Conservation (phyloP, 2,888 invertebrate species). For the Oscheius myriophilus region DNA sequence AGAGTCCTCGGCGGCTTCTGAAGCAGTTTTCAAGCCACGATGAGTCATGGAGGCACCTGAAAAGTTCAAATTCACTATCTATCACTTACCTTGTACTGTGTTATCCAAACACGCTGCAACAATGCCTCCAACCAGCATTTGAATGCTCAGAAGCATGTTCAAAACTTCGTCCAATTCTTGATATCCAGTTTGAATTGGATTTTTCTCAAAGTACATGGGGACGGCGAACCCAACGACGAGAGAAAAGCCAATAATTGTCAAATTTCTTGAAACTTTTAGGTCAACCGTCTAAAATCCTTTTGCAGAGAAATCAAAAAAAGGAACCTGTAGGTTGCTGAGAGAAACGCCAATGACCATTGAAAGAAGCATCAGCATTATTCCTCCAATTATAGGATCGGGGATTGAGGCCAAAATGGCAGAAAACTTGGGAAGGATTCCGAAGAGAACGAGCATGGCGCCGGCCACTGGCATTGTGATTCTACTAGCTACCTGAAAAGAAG, state of each 20-base stretch:
- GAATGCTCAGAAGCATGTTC: slow-evolving; percentile 52
- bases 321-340: slow-evolving; percentile 60
- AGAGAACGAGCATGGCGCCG: slow-evolving; percentile 47
- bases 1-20: slow-evolving; percentile 10
- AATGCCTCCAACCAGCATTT: slow-evolving; percentile 72
- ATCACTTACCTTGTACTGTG: slow-evolving; percentile 31
- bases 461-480: slow-evolving; percentile 64
- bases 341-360: slow-evolving; percentile 65
- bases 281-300: slow-evolving; percentile 42
- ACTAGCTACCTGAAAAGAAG: slow-evolving; percentile 46
- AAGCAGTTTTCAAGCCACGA: slow-evolving; percentile 45
- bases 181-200: slow-evolving; percentile 44
- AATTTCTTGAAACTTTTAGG: slow-evolving; percentile 46
- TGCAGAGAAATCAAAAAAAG: no score
- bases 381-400: slow-evolving; percentile 64
- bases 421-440: slow-evolving; percentile 47
- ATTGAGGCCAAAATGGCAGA: slow-evolving; percentile 64
- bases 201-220: slow-evolving; percentile 52
- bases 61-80: neutral
- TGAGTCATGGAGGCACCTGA: slow-evolving; percentile 53
- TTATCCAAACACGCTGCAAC: slow-evolving; percentile 73
- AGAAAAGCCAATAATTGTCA: slow-evolving; percentile 64
- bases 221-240: slow-evolving; percentile 55
- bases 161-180: slow-evolving; percentile 52
- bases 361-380: slow-evolving; percentile 62